Conservation (phyloP, 2,113 vertebrate genomes). For the Ailurus styani region DNA sequence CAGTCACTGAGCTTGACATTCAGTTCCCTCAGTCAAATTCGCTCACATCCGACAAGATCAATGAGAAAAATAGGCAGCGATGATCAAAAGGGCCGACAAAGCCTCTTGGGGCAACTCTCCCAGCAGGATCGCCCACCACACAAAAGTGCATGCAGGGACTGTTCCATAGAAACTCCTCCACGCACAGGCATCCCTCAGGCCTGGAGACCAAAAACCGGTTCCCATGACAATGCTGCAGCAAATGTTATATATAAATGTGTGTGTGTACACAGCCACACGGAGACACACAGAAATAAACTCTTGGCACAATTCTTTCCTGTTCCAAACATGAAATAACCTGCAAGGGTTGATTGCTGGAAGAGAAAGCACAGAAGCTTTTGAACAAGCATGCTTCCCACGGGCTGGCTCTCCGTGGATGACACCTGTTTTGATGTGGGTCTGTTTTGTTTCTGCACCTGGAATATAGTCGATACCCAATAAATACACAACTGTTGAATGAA, state of each 20-base stretch:
- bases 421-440: background rate
- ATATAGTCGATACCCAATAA: background rate
- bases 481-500: background rate
- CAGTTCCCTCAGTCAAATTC: conserved; percentile 28
- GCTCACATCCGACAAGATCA: conserved; percentile 50
- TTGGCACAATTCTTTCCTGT: conserved; percentile 16
- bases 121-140: background rate
- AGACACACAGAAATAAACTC: conserved; percentile 71
- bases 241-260: conserved; percentile 73
- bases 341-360: background rate
- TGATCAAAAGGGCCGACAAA: conserved; percentile 58
- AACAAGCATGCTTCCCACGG: background rate
- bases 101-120: conserved; percentile 21
- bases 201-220: conserved; percentile 65
- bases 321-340: conserved; percentile 61
- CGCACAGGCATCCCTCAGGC: conserved; percentile 32
- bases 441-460: conserved; percentile 25
- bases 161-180: conserved; percentile 25
- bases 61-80: background rate
- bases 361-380: background rate
- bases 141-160: conserved; percentile 56
- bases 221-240: conserved; percentile 65
- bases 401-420: background rate
- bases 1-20: background rate
- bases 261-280: conserved; percentile 45